Evolutionary conservation across 1,140 invertebrate genomes (phyloP).

Genomic region (Sinonovacula constricta): DNA sequence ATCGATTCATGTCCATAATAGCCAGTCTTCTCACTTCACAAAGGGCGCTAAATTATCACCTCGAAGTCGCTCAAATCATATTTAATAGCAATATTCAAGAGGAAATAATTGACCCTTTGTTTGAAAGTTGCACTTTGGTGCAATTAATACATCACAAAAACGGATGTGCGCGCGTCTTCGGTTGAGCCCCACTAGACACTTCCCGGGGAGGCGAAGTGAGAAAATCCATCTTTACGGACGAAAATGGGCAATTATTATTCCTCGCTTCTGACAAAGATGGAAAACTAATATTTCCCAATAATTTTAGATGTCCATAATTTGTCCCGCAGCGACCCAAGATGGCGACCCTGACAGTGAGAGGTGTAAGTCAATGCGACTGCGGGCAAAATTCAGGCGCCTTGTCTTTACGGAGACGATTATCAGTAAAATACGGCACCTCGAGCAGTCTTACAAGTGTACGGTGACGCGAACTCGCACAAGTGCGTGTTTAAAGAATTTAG

Average conservation of each 20-base stretch:
- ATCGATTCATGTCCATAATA: conserved; percentile 49
- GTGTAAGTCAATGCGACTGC: not conserved
- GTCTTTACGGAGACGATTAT: not conserved
- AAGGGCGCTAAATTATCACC: conserved; percentile 50
- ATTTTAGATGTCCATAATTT: conserved; percentile 49
- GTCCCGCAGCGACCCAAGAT: conserved; percentile 9
- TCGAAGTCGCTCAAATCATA: conserved; percentile 48
- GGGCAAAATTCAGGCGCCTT: not conserved
- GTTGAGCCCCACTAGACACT: not conserved
- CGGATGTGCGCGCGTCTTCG: conserved; percentile 35
- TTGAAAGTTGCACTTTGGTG: conserved; percentile 45
- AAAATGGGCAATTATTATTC: conserved; percentile 51
- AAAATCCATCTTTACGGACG: conserved; percentile 32
- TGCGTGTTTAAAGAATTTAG: no score
- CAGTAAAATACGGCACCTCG: not conserved
- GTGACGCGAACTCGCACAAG: no score
- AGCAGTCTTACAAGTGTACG: not conserved
- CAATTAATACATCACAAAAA: conserved; percentile 45
- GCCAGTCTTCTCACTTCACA: conserved; percentile 23
- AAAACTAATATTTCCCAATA: conserved; percentile 54
- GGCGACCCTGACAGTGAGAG: not conserved
- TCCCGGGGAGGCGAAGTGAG: conserved; percentile 34
- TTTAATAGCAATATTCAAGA: conserved; percentile 53
- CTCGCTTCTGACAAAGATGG: conserved; percentile 42
- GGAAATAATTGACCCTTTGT: conserved; percentile 55